Percentiles rank a stretch among this genome's conserved stretches.
phyloP scores from a whole-genome alignment of 1,140 invertebrate species.

The Tribolium madens region DNA sequence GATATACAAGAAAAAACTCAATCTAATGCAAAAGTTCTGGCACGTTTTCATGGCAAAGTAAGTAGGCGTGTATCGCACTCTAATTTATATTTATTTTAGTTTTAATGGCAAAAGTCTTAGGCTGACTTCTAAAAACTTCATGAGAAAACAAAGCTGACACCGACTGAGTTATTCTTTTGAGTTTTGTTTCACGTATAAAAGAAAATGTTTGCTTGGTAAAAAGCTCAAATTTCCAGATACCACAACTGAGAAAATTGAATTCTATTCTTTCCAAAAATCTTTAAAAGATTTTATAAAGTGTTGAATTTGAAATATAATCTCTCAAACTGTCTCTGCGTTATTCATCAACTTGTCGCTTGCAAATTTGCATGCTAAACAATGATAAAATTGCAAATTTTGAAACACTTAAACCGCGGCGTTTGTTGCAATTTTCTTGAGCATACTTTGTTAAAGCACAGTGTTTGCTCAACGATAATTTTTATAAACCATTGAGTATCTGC shows the following conservation, averaged over 20 bases:
- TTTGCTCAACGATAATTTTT: not conserved
- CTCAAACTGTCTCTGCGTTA: constrained; percentile 40
- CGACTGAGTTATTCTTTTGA: constrained; percentile 21
- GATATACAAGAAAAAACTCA: constrained; percentile 18
- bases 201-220: not conserved
- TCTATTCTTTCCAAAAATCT: constrained; percentile 10
- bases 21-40: constrained; percentile 30
- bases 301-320: constrained; percentile 43
- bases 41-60: constrained; percentile 19
- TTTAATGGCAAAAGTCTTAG: constrained; percentile 34
- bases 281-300: constrained; percentile 43
- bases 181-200: not conserved
- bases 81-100: constrained; percentile 31
- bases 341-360: constrained; percentile 35
- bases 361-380: constrained; percentile 41
- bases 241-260: constrained; percentile 17
- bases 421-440: not conserved
- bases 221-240: constrained; percentile 11
- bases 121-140: constrained; percentile 16
- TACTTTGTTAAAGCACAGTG: not conserved
- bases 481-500: no score
- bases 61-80: constrained; percentile 20
- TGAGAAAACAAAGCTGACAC: constrained; percentile 11
- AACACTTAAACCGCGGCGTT: not conserved
- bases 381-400: constrained; percentile 43